Percentiles rank a stretch among this genome's conserved stretches.
phyloP scores from a whole-genome alignment of 2,113 vertebrate genomes.

The Maccullochella peelii region DNA sequence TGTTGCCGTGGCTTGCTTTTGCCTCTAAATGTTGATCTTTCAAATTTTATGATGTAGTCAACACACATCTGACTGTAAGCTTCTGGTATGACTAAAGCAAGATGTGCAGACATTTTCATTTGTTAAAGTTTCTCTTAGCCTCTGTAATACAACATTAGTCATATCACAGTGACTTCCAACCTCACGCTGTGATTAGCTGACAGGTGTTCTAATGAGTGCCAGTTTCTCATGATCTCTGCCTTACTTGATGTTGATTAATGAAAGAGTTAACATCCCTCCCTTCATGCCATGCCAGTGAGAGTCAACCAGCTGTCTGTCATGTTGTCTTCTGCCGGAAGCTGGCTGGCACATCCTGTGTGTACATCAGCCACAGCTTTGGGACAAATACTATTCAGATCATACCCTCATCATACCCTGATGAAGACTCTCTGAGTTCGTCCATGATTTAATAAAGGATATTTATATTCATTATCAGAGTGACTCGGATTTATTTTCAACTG shows the following conservation, averaged over 20 bases:
- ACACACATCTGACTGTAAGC: background rate
- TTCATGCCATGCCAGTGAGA: background rate
- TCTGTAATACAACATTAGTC: background rate
- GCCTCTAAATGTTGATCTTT: background rate
- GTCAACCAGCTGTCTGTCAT: constrained; percentile 17
- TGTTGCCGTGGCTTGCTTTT: background rate
- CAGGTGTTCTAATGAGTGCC: constrained; percentile 3
- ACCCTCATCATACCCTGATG: too few species aligned
- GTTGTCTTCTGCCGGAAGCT: background rate
- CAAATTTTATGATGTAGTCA: background rate
- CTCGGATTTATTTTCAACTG: too few species aligned
- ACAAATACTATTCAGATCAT: background rate
- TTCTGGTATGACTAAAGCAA: background rate
- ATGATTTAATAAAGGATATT: too few species aligned
- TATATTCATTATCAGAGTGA: too few species aligned
- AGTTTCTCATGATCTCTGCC: background rate
- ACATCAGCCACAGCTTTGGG: constrained; percentile 3
- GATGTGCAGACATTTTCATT: background rate
- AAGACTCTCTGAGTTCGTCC: too few species aligned
- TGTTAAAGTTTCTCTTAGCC: background rate
- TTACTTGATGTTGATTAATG: constrained; percentile 28
- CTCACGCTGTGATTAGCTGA: background rate
- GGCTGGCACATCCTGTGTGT: background rate
- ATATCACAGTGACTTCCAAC: background rate
- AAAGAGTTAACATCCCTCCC: background rate